phyloP scores from a whole-genome alignment of 2,797 vertebrate species.

The Sebastes cheni region DNA sequence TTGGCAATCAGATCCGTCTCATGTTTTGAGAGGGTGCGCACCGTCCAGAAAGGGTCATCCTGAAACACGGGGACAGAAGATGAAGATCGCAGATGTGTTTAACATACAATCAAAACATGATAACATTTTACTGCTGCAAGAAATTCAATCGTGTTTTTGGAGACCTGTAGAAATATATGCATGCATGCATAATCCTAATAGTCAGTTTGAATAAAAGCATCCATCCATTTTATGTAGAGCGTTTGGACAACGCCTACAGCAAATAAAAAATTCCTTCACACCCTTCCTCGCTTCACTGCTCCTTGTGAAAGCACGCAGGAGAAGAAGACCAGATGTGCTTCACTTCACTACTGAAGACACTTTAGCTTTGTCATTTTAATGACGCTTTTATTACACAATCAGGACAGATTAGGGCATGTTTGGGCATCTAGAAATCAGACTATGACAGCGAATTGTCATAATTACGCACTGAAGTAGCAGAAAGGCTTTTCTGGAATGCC shows the following conservation, averaged over 20 bases:
- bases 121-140: background rate
- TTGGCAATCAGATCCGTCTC: constrained; percentile 85
- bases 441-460: background rate
- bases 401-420: background rate
- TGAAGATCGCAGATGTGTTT: background rate
- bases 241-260: background rate
- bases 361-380: background rate
- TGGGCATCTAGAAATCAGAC: background rate
- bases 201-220: background rate
- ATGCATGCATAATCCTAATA: background rate
- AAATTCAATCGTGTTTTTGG: background rate
- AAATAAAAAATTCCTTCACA: constrained; percentile 8
- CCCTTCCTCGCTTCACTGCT: background rate
- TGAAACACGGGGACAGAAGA: constrained; percentile 52
- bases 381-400: background rate
- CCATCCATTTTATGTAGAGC: background rate
- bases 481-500: background rate
- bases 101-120: background rate
- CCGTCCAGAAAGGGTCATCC: constrained; percentile 94
- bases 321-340: background rate
- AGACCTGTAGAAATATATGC: background rate
- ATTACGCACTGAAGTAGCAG: background rate
- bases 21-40: constrained; percentile 74
- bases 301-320: background rate
- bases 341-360: background rate